Base-by-base conservation (phyloP, 2,113 vertebrate species). In the Thinocorus orbignyianus region DNA sequence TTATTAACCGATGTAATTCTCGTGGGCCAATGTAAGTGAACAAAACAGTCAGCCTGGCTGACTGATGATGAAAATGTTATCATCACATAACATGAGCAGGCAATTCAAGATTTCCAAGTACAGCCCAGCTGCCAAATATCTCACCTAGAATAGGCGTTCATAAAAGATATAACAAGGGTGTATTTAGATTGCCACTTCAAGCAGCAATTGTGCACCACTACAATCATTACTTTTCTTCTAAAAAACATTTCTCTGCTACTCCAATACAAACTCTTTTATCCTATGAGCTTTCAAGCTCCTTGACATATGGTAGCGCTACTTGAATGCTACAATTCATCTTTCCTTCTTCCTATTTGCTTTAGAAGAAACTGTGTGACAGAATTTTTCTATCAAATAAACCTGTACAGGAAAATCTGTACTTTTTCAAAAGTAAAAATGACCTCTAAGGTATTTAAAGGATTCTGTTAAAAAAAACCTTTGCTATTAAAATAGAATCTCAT, bases 401-500 rank as follows among this genome's bases (percentile, higher is more conserved):
- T 88, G 57, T 93, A 42, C 16, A 96, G 73, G 52, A 41, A 95
- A 92, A 86, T 60, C 76, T 92, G 86, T 88, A 93, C 81, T 86
- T 95, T 95, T 96, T 87, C 88, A 94, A 64, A 96, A 93, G 83
- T 92, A 97, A 94, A 97, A 97, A 95, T 92, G 95, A 97, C 96
- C 97, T 98, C 97, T 82, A 91, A 95, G 91, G 86, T 78, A 92
- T 96, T 97, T 88, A 96, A 97, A 97, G 89, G 89, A 94, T 94
- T 96, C 74, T 84, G 93, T 95, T 91, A 93, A 95, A 97, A 96
- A 97, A 95, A 12, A 14, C 6, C 28, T 86, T 92, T 78, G 70
- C 77, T 96, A 96, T 95, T 97, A 97, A 98, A 98, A 97, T 89
- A 97, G 96, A 80, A 91, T 98, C 97, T 98, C 97, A 94, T 81